A percentile compares a stretch with the other conserved stretches of the same genome.
These are phyloP conservation scores for Ganaspis sp. DNA, from an alignment of 1,140 invertebrate species.

Conservation along the genomic window DNA sequence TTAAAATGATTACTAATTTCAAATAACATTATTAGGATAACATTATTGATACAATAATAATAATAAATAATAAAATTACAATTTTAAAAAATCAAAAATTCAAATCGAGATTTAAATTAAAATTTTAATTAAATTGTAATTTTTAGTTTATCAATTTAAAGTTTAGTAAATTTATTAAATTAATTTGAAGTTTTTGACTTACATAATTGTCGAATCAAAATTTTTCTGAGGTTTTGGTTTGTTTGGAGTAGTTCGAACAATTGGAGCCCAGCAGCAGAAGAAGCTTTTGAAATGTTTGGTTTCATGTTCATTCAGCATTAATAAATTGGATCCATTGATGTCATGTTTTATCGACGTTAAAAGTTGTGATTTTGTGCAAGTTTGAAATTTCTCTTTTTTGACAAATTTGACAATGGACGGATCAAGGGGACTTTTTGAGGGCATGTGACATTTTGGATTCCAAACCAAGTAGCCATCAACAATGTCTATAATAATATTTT, in stretches of 20 bases:
- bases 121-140: no score
- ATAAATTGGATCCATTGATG: constrained; percentile 58
- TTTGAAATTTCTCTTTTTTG: constrained; percentile 77
- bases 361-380: constrained; percentile 75
- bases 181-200: constrained; percentile 49
- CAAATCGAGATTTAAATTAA: no score
- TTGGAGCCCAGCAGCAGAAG: constrained; percentile 77
- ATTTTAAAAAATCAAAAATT: no score
- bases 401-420: constrained; percentile 80
- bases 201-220: constrained; percentile 75
- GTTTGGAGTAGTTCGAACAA: constrained; percentile 65
- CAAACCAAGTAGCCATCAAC: constrained; percentile 80
- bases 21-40: no score
- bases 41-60: no score
- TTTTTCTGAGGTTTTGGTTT: constrained; percentile 52
- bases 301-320: constrained; percentile 61
- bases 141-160: no score
- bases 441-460: constrained; percentile 83
- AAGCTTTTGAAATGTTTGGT: constrained; percentile 61
- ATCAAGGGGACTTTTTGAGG: constrained; percentile 82
- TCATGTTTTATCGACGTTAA: constrained; percentile 74
- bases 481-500: constrained; percentile 48
- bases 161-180: neutral
- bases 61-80: no score
- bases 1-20: no score